A percentile compares a stretch with the other conserved stretches of the same genome.
phyloP scores from a whole-genome alignment of 2,888 invertebrate species.

The Eupithecia pulchellata region DNA sequence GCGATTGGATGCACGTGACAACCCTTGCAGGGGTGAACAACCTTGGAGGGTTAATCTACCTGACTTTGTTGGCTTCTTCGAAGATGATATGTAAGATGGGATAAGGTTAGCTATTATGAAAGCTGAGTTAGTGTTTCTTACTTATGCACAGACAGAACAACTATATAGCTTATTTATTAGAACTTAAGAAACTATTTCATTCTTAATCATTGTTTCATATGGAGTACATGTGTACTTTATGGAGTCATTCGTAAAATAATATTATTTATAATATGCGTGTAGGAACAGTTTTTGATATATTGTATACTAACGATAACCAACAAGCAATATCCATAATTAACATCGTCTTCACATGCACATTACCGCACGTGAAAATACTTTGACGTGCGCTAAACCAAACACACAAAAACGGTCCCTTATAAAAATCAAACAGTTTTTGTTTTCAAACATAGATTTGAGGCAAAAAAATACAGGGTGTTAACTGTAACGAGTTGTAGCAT shows the following conservation, averaged over 20 bases:
- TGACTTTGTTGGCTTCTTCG: conserved; percentile 41
- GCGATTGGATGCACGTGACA: conserved; percentile 59
- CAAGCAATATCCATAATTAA: too few species aligned
- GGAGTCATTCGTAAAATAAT: background rate
- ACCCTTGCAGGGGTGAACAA: conserved; percentile 71
- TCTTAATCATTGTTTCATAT: background rate
- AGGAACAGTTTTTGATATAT: too few species aligned
- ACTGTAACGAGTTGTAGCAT: conserved; percentile 64
- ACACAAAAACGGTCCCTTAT: conserved; percentile 68
- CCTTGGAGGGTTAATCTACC: conserved; percentile 61
- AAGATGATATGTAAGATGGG: conserved; percentile 10
- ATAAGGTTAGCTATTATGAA: background rate
- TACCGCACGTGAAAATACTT: conserved; percentile 51
- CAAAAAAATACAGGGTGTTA: conserved; percentile 74
- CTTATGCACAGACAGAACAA: too few species aligned
- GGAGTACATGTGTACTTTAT: background rate
- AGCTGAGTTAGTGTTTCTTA: background rate
- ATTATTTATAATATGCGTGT: background rate
- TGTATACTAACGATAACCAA: too few species aligned
- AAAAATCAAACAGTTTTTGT: conserved; percentile 76
- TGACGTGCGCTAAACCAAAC: conserved; percentile 73
- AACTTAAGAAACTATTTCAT: background rate
- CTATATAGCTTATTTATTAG: background rate
- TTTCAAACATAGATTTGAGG: conserved; percentile 58
- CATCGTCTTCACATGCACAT: conserved; percentile 49